Base-by-base conservation (phyloP, 1,140 invertebrate genomes). In the Oncopodura yosiiana region DNA sequence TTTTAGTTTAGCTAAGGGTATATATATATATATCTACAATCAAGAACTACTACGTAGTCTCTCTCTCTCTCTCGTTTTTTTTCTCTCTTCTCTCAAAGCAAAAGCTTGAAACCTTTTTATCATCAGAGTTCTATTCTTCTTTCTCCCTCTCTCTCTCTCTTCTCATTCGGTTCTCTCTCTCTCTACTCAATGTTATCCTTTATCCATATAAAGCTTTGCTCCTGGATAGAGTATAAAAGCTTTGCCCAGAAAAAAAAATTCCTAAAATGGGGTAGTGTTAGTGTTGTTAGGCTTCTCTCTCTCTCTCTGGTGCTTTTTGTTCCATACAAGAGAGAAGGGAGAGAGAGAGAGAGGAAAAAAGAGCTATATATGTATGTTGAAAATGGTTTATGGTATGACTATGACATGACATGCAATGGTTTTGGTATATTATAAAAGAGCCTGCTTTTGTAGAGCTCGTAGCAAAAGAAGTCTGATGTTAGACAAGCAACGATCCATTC, bases 61-160 rank as follows among this genome's bases (percentile, higher is more conserved):
- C 32, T 8, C 32, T 34, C n/a, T 34, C 32, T 41, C 38, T 16
- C 38, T 16, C 38, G 11, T 14, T 14, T 41, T 18, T 41, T 14
- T 41, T 41, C 19, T 18, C 38, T 41, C 38, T 12, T 34, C 8
- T 34, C n/a, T 11, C 6, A 41, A 9, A 14, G 38, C 6, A 41
- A 41, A 9, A 45, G 43, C 14, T 26, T 27, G 24, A 24, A 45
- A 45, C 43, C 43, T 45, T 45, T 45, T 45, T 45, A 45, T 45
- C 43, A 45, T 45, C 9, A 45, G n/a, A 27, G 43, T 26, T 18
- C 43, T 45, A 45, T 27, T 45, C 43, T 45, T 30, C 27, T 45
- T 26, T 45, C 43, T 29, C 24, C 27, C 43, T 18, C 30, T 24
- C 18, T 23, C 11, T 23, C 43, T 23, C 14, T 34, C 14, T 14